phyloP scores from a whole-genome alignment of 2,797 vertebrate genomes.

The Atherinosoma microstoma region DNA sequence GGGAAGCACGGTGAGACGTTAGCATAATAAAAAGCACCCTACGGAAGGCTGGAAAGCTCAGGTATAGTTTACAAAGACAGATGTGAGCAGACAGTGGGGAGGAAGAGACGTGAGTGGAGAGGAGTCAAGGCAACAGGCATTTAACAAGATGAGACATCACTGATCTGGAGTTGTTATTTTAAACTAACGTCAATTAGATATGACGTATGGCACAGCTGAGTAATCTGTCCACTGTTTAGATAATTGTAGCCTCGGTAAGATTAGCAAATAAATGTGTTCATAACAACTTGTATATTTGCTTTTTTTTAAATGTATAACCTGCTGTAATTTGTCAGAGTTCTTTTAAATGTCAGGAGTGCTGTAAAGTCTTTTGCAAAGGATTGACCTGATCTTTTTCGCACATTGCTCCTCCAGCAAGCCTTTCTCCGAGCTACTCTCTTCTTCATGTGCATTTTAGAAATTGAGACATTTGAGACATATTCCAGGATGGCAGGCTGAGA shows the following conservation, averaged over 20 bases:
- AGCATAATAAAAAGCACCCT: background rate
- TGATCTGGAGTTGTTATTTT: background rate
- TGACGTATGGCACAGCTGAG: background rate
- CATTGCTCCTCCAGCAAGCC: background rate
- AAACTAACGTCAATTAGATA: background rate
- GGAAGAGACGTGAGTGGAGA: background rate
- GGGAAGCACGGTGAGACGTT: background rate
- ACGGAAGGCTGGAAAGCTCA: slow-evolving; percentile 1
- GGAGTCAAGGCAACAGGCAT: background rate
- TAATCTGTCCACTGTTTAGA: background rate
- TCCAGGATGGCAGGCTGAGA: background rate
- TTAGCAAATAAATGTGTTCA: background rate
- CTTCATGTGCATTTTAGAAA: background rate
- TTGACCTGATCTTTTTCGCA: background rate
- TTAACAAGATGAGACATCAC: background rate
- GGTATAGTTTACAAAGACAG: background rate
- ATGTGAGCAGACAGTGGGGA: slow-evolving; percentile 1
- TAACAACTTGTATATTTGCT: background rate
- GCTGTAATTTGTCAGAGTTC: background rate
- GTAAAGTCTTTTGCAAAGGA: background rate
- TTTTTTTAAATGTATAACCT: background rate
- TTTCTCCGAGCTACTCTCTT: background rate
- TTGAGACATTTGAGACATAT: background rate
- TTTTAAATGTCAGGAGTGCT: background rate
- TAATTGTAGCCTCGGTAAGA: background rate